Evolutionary conservation across 2,888 invertebrate species (phyloP).

Genomic region (Cephus sareptanus): DNA sequence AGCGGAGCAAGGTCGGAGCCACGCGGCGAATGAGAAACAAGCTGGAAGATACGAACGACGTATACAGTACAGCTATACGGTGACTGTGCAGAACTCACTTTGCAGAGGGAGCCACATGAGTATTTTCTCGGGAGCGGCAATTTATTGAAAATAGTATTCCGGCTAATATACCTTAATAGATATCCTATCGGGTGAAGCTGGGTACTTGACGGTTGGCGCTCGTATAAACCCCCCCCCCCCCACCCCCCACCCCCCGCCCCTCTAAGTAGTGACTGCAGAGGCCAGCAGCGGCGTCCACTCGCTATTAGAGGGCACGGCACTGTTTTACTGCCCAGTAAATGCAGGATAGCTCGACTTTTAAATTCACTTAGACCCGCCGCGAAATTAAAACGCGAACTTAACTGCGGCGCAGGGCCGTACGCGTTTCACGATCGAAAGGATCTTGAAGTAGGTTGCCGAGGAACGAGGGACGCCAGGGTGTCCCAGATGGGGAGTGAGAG

Average conservation of each 20-base stretch:
- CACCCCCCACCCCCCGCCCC: neutral
- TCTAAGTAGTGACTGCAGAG: constrained; percentile 36
- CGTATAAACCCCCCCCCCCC: neutral
- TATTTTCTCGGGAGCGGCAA: constrained; percentile 8
- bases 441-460: constrained; percentile 15
- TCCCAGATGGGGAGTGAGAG: neutral
- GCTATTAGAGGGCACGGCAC: constrained; percentile 45
- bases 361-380: constrained; percentile 48
- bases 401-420: constrained; percentile 31
- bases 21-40: neutral
- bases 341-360: constrained; percentile 54
- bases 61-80: neutral
- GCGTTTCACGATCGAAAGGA: constrained; percentile 7
- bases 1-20: neutral
- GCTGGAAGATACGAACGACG: neutral
- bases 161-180: constrained; percentile 52
- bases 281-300: constrained; percentile 6
- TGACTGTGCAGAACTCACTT: neutral
- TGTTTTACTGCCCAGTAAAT: constrained; percentile 58
- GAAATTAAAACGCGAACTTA: constrained; percentile 56
- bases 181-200: constrained; percentile 47
- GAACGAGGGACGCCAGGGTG: neutral
- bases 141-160: constrained; percentile 12
- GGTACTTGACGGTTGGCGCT: constrained; percentile 35
- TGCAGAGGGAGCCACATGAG: neutral